Base-by-base conservation (phyloP, 2,888 invertebrate species). In the Pseudeuparius sepicola region DNA sequence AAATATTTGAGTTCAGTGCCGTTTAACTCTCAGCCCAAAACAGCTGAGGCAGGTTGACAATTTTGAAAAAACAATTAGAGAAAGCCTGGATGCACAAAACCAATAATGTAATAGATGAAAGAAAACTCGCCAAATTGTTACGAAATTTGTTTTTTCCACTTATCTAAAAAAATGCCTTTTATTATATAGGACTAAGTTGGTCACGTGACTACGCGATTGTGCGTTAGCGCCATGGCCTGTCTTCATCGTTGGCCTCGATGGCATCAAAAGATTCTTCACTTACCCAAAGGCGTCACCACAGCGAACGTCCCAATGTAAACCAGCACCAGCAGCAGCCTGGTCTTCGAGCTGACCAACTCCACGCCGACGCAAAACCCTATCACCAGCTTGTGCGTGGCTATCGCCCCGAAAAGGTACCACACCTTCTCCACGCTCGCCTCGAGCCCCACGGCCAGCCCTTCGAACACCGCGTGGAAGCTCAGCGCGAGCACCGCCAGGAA, bases 401-500 rank as follows among this genome's bases (percentile, higher is more conserved):
- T 72, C 1, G 76, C 78, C 0, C 66, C 68, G 33, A 75, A 72
- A 24, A 77, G 55, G 44, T 75, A 74, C 69, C 71, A 73, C 16
- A 73, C 70, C 44, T 67, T 68, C n/a, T 63, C 53, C 2, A 68
- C 61, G 18, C 66, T 67, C 4, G 65, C 64, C 48, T 78, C 76
- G 10, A 78, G 53, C 0, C 78, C 78, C 1, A 78, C 75, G 0
- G 78, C 76, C 12, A 79, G 54, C 1, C 78, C 78, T 59, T 79
- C 78, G 51, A 78, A 75, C 15, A 78, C 68, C 1, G 77, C 76
- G 52, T 79, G 78, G 43, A 78, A 75, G 23, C 76, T 76, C 4
- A 79, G 53, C 0, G 78, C 78, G 27, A 77, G 56, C 5, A 79
- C 73, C 1, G 76, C 71, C 27, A 78, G 55, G 4, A 78, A 60